Base-by-base conservation (phyloP, 2,113 vertebrate species). In the Plecotus auritus region DNA sequence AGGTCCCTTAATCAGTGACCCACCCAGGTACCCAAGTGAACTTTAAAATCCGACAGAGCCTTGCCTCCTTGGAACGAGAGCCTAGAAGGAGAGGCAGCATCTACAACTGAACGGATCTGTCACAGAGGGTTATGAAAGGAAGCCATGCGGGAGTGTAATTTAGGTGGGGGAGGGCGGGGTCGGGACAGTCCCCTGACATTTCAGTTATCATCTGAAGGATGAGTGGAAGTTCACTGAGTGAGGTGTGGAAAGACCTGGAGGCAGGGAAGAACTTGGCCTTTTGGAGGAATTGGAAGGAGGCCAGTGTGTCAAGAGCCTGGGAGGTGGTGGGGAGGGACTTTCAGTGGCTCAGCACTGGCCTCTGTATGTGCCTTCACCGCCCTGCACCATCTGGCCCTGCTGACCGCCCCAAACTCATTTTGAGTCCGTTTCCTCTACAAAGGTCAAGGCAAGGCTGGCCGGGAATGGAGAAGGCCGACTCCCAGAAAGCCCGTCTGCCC, bases 181-280 rank as follows among this genome's bases (percentile, higher is more conserved):
- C 4, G 26, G 59, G 26, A 28, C 26, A 61, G 23, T 26, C 26
- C 26, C 59, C 10, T 56, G 47, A 61, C 49, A 74, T 42, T 64
- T n/a, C 45, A 66, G 45, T 17, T 70, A 47, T 91, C 37, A 72
- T 37, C 22, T 77, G 45, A 54, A 81, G 88, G 85, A 72, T 22
- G 45, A 49, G n/a, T 7, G 72, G 37, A 76, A 47, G 45, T 40
- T 64, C 35, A 7, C n/a, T 13, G 86, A 74, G 54, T 1, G 12
- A 91, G 49, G 67, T 42, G 26, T 51, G 45, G 64, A 42, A 78
- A 51, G 66, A 26, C 5, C 18, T 0, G 26, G 77, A 18, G 28
- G n/a, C 59, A 56, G 73, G 85, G 61, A 73, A 76, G 77, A 66
- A 47, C 18, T 40, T 45, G 35, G 72, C 76, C 28, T 74, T 11